phyloP scores from a whole-genome alignment of 2,888 invertebrate genomes.

The Cephus rjabovi region DNA sequence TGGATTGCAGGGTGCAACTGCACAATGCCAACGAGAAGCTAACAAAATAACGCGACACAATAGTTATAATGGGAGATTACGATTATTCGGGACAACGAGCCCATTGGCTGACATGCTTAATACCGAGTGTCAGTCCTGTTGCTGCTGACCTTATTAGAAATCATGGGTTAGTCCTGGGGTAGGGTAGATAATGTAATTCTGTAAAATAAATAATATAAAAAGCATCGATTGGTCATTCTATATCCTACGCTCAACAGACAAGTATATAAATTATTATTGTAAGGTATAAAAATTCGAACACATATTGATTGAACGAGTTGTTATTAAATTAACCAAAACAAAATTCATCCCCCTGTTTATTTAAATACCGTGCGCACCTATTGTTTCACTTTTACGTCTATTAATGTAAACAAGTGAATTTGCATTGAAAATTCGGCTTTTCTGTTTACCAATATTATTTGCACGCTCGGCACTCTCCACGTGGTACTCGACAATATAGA shows the following conservation, averaged over 20 bases:
- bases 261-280: constrained; percentile 8
- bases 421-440: neutral
- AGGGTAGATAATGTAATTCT: neutral
- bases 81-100: constrained; percentile 21
- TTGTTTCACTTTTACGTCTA: neutral
- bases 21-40: constrained; percentile 30
- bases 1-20: constrained; percentile 28
- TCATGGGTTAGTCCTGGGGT: neutral
- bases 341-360: neutral
- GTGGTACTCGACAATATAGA: neutral
- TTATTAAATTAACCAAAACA: neutral
- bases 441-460: neutral
- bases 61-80: constrained; percentile 17
- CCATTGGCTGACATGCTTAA: neutral
- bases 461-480: neutral
- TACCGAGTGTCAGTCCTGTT: neutral
- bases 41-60: constrained; percentile 45
- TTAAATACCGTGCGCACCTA: neutral
- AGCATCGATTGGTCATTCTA: neutral
- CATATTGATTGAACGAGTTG: neutral
- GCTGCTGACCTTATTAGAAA: neutral
- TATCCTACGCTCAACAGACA: neutral
- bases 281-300: neutral
- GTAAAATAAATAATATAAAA: neutral
- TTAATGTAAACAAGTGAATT: neutral